Evolutionary conservation across 2,113 vertebrate genomes (phyloP), one percentile per base, ranked within the genome.

Genomic region (Delphinus delphis): DNA sequence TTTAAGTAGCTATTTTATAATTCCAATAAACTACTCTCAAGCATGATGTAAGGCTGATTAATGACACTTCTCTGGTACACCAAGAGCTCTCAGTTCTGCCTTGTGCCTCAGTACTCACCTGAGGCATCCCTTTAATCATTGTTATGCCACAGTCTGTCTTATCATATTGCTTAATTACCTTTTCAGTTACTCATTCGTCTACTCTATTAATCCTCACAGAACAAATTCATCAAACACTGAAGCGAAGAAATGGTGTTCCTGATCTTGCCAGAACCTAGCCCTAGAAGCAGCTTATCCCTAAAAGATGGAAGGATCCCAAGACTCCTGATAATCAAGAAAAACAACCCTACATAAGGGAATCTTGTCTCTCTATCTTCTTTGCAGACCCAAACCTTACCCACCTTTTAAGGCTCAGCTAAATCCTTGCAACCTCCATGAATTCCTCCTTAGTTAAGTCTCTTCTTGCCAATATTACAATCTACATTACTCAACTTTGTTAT

Each of bases 121-220:
- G 80, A 98, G 65, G 82, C 77, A 93, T 47, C 28, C 83, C 65
- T 95, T 93, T 97, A 96, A 84, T 96, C 92, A 86, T 68, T 68
- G 79, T 79, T 96, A 82, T 96, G 73, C 73, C 91, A 88, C 80
- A 93, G 55, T 92, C 79, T 95, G 67, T 84, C 70, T 93, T 92
- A 44, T 97, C 92, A 58, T 62, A 97, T 84, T 92, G 81, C 65
- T 96, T 96, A 97, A 90, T 97, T 95, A 88, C 33, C 82, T 95
- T 88, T 79, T 96, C 88, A 88, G 80, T 91, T 93, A 92, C 60
- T 97, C 58, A 95, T 76, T 88, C 33, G 58, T 95, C 90, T 55
- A 55, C 28, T 91, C 62, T 13, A 3, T 50, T 88, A 95, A 96
- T 96, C 62, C 44, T 76, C 74, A 97, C 28, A 95, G 81, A 93